Percentiles rank a stretch among this genome's conserved stretches.
phyloP scores from a whole-genome alignment of 2,888 invertebrate genomes.

The Drosophila subsilvestris region DNA sequence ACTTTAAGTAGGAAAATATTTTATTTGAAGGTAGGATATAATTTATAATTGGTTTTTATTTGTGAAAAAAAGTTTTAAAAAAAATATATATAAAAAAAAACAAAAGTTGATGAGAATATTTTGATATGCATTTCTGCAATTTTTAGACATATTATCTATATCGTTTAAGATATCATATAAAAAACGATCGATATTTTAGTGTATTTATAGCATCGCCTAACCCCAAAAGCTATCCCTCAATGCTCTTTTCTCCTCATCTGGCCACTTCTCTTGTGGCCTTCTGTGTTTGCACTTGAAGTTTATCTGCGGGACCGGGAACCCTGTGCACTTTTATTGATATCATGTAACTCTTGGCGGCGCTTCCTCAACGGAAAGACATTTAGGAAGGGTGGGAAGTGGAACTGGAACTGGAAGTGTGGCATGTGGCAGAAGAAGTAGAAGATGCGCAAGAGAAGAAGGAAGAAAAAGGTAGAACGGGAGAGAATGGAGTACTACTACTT shows the following conservation, averaged over 20 bases:
- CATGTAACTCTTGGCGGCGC: constrained; percentile 56
- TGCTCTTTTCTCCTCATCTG: background rate
- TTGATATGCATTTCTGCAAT: background rate
- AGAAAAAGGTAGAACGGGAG: background rate
- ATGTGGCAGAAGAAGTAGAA: constrained; percentile 2
- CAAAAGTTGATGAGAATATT: too few relatives aligned
- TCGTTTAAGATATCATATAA: background rate
- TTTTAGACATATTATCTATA: too few relatives aligned
- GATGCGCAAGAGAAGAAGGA: background rate
- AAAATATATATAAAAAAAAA: too few relatives aligned
- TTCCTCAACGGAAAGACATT: constrained; percentile 42
- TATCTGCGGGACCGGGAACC: constrained; percentile 16
- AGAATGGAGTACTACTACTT: constrained; percentile 45
- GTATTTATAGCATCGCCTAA: background rate
- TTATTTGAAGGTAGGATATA: too few relatives aligned
- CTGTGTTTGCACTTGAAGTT: constrained; percentile 40
- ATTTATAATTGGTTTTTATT: too few relatives aligned
- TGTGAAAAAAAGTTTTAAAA: too few relatives aligned
- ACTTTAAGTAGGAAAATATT: too few relatives aligned
- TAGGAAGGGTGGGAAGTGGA: background rate
- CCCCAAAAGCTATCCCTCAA: background rate
- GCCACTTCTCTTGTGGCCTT: constrained; percentile 18
- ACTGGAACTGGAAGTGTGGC: background rate
- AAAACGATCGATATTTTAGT: background rate
- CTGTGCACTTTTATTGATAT: constrained; percentile 66